Base-by-base conservation (phyloP, 1,140 invertebrate genomes). In the Pseudomyrmex sp. region DNA sequence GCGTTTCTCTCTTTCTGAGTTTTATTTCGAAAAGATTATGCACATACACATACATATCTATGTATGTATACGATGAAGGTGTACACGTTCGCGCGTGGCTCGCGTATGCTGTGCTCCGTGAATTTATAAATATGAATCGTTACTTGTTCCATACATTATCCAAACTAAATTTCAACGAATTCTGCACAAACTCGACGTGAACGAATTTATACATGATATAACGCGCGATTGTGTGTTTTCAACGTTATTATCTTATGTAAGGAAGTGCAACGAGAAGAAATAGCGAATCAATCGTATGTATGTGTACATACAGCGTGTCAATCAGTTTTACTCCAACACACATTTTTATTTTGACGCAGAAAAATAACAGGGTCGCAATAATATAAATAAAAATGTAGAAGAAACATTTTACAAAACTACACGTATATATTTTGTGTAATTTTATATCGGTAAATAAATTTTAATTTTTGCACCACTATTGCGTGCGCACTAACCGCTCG, bases 121-220 rank as follows among this genome's bases (percentile, higher is more conserved):
- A 70, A 79, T 79, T 70, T 79, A 79, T 48, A 79, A 59, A 79
- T 79, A 54, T 44, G 35, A 59, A 79, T 79, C 15, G 15, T 35
- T 15, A 20, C 0, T 69, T 13, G 35, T 9, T 23, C 26, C 54
- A 20, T 48, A 10, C 15, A 18, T 13, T 61, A 44, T 70, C 48
- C 44, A 70, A 70, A 44, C 65, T 72, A 48, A 44, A 59, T 7
- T 35, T 35, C 5, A 59, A 52, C 59, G 48, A 44, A 59, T 70
- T 80, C 50, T 72, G 44, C 54, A 56, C 18, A 5, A 54, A 54
- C 23, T 46, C 35, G 23, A 12, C 15, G 15, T 18, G n/a, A 48
- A 18, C 18, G 20, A 69, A 56, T 58, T 1, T 46, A 26, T 26
- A 8, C 20, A 10, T n/a, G 8, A 58, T 46, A 13, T 23, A 3